Evolutionary conservation across 2,797 vertebrate species (phyloP), one percentile per base, ranked within the genome.

Genomic region (Arnoldichthys spilopterus): DNA sequence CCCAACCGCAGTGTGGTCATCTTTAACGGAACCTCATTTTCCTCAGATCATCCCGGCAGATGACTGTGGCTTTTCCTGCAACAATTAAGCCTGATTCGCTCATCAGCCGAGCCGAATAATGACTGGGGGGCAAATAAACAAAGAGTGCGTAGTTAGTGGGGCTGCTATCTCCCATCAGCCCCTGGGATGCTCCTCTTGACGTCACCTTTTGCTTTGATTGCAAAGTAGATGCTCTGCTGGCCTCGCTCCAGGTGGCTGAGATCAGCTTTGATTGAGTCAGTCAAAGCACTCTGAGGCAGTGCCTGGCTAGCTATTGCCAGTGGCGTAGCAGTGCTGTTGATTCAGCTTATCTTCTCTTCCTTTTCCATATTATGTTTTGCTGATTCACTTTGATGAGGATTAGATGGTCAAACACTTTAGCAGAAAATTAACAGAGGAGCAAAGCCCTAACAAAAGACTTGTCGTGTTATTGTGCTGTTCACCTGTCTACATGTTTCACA

Each of bases 21-120:
- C 86, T 85, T 72, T 68, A 79, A 87, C 86, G 88, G 87, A 91
- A 91, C 87, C 90, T 90, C 83, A 92, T 94, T 94, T 94, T 92
- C 89, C 88, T 89, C 92, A 94, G 92, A 93, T 92, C 91, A 90
- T 88, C 91, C 90, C 87, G 59, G 92, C 90, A 93, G 93, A 94
- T 94, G 92, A 94, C 89, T 20, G 83, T 85, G 2, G 87, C 88
- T 90, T 92, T 94, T 94, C 91, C 92, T 93, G 91, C 90, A 91
- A 90, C 92, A 91, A 95, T 95, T 93, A 93, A 80, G 90, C 89
- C 84, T 90, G 90, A 94, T 90, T 91, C 89, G 83, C 91, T 93
- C 92, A 94, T 94, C 92, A 92, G 91, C 86, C 28, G 34, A 78
- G 78, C 82, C 80, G 59, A 92, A 92, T 89, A 85, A 84, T 85